Evolutionary conservation across 1,140 invertebrate genomes (phyloP).

Genomic region (Diorhabda carinulata): DNA sequence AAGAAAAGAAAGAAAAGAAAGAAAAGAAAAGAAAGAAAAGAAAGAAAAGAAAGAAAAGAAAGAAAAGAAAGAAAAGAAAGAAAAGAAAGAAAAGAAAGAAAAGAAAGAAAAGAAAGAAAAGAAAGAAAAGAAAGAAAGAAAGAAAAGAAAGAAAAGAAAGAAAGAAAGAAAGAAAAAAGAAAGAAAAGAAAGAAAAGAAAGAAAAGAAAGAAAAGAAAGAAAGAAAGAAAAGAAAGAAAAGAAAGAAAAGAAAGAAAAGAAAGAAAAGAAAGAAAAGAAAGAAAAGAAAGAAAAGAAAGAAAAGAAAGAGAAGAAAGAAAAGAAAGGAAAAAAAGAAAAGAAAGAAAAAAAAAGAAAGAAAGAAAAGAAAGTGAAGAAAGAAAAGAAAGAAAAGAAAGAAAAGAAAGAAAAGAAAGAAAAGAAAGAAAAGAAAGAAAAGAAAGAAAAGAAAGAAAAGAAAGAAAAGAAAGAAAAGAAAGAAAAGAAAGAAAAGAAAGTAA

Average conservation of each 20-base stretch:
- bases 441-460: conserved; percentile 8
- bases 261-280: not conserved
- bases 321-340: not conserved
- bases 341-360: not conserved
- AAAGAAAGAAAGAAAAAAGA: not conserved
- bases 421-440: not conserved
- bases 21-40: too few relatives aligned
- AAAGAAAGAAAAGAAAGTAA: conserved; percentile 9
- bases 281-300: not conserved
- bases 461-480: not conserved
- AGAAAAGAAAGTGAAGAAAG: not conserved
- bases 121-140: too few relatives aligned
- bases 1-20: too few relatives aligned
- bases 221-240: not conserved
- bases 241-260: not conserved
- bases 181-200: not conserved
- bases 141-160: too few relatives aligned
- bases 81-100: too few relatives aligned
- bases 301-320: not conserved
- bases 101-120: too few relatives aligned
- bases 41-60: too few relatives aligned
- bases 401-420: conserved; percentile 4
- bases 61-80: too few relatives aligned
- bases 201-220: not conserved
- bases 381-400: not conserved